Evolutionary conservation across 2,113 vertebrate genomes (phyloP), one percentile per base, ranked within the genome.

Genomic region (Archilochus colubris): DNA sequence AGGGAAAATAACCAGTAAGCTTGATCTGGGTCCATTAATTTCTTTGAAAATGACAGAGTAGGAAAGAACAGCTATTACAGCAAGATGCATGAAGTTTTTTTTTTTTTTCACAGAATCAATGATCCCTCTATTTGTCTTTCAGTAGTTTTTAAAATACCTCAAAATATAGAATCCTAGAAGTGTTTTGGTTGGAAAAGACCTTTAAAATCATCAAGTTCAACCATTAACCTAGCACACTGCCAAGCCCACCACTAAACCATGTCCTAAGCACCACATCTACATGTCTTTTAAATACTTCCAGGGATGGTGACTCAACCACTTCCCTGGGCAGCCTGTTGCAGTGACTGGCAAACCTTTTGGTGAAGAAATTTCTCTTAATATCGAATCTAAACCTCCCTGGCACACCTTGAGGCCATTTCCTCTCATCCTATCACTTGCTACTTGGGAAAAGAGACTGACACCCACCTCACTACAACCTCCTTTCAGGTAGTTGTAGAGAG

Each of bases 61-160:
- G 53, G 63, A 84, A 85, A 80, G 51, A 75, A 54, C 38, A 63
- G 64, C 59, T 72, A 82, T 61, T 86, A 72, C 31, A 70, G 44
- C 64, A 81, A 86, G n/a, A 77, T 5, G 11, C 46, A 73, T 50
- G 43, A 22, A 68, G n/a, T 63, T 7, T 63, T 7, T 74, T 19
- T 54, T 54, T 74, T 23, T 57, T 13, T 36, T 15, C 38, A 28
- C 28, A 63, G 25, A 67, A 73, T 90, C 48, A 43, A 57, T 82
- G 7, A 82, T 59, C 33, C 30, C 22, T 76, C 58, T 59, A 63
- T 46, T 79, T 70, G 59, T 78, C 48, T 78, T 82, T 82, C 72
- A 67, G 46, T 86, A 72, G 59, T 78, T 86, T 78, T 88, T 61
- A 88, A 88, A 92, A 78, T 74, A 62, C 25, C 40, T 79, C 66